A percentile compares a stretch with the other conserved stretches of the same genome.
phyloP scores from a whole-genome alignment of 2,113 vertebrate genomes.

The Chiloscyllium plagiosum region DNA sequence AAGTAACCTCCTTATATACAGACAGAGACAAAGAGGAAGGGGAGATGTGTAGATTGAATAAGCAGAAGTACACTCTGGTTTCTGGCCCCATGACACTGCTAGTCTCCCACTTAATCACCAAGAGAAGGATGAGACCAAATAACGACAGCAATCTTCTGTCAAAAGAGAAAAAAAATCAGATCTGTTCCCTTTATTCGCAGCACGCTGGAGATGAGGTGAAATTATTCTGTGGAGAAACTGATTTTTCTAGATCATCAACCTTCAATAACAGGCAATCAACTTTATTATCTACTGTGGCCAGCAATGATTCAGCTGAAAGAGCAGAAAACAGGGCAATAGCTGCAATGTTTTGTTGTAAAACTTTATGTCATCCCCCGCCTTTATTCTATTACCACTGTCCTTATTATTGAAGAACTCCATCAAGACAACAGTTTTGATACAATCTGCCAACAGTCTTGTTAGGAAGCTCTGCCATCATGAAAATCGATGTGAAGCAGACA shows the following conservation, averaged over 20 bases:
- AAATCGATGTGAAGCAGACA: not conserved
- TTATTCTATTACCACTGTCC: not conserved
- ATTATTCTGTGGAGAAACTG: not conserved
- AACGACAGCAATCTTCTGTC: slow-evolving; percentile 12
- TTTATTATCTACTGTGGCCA: not conserved
- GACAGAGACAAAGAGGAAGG: not conserved
- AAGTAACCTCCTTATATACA: not conserved
- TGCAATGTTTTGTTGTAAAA: not conserved
- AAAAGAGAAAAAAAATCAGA: not conserved
- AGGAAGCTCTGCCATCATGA: not conserved
- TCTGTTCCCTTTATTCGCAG: not conserved
- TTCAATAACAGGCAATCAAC: slow-evolving; percentile 28
- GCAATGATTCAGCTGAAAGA: slow-evolving; percentile 4
- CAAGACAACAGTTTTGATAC: not conserved
- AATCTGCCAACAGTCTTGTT: not conserved
- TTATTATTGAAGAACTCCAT: not conserved
- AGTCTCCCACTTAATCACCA: not conserved
- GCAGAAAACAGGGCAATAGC: not conserved
- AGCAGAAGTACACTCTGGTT: not conserved
- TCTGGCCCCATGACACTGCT: not conserved
- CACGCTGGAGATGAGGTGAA: not conserved
- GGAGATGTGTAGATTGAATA: not conserved
- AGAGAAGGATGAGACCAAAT: not conserved
- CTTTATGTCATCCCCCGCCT: not conserved
- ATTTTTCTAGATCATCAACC: slow-evolving; percentile 2